Conservation (phyloP, 2,797 vertebrate genomes). For the Scleropages formosus region DNA sequence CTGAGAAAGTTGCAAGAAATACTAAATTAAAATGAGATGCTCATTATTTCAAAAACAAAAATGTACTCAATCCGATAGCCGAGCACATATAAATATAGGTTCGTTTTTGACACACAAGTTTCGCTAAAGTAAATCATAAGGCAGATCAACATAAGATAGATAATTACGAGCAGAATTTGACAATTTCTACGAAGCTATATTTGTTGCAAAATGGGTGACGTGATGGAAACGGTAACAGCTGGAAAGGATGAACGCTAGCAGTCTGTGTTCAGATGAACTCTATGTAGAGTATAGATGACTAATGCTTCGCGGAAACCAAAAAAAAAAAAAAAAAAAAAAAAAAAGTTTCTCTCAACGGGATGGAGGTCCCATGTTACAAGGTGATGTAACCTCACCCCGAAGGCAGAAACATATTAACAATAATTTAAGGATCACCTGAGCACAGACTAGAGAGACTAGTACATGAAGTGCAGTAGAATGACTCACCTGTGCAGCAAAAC, state of each 20-base stretch:
- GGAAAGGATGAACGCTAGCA: slow-evolving; percentile 16
- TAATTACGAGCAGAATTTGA: too few relatives aligned
- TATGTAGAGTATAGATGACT: slow-evolving; percentile 36
- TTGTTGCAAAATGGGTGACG: not conserved
- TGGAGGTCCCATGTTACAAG: not conserved
- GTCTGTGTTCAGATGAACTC: slow-evolving; percentile 24
- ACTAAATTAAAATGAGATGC: too few relatives aligned
- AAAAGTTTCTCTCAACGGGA: slow-evolving; percentile 34
- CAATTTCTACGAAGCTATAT: too few relatives aligned
- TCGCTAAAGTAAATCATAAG: too few relatives aligned
- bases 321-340: slow-evolving; percentile 44
- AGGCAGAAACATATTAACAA: not conserved
- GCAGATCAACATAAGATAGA: too few relatives aligned
- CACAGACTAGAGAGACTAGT: not conserved
- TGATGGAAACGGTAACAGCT: slow-evolving; percentile 7
- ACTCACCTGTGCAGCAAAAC: not conserved
- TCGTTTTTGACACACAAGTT: too few relatives aligned
- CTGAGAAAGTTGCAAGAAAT: too few relatives aligned
- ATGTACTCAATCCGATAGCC: too few relatives aligned
- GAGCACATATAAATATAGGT: too few relatives aligned
- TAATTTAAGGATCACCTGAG: not conserved
- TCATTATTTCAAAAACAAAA: too few relatives aligned
- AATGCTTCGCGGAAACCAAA: slow-evolving; percentile 46
- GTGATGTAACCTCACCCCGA: not conserved
- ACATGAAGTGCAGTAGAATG: not conserved